A percentile compares a stretch with the other conserved stretches of the same genome.
Evolutionary conservation across 2,888 invertebrate species (phyloP).

Genomic region (Ophioninae sp.): DNA sequence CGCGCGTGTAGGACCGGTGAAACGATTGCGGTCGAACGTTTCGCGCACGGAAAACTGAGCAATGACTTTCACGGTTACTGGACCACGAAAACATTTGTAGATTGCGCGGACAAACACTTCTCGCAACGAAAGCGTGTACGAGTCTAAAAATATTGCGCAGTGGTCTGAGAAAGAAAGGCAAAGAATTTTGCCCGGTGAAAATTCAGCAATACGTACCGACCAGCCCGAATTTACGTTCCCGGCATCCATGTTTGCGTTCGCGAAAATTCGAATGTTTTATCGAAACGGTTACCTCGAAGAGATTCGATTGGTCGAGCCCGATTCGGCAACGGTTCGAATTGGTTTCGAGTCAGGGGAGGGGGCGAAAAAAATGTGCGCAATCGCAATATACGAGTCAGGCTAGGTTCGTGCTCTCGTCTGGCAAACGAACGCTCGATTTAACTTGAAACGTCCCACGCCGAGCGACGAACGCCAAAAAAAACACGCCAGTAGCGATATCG

Average conservation of each 20-base stretch:
- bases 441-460: not conserved
- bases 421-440: not conserved
- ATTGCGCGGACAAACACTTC: too few relatives aligned
- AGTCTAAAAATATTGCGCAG: not conserved
- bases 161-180: not conserved
- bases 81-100: too few relatives aligned
- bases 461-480: not conserved
- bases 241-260: not conserved
- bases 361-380: not conserved
- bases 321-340: not conserved
- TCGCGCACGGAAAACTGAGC: too few relatives aligned
- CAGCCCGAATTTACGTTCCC: too few relatives aligned
- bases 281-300: not conserved
- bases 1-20: too few relatives aligned
- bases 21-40: too few relatives aligned
- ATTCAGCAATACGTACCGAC: not conserved
- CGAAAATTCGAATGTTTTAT: not conserved
- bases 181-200: not conserved
- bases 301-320: not conserved
- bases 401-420: constrained; percentile 6
- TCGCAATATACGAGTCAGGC: not conserved
- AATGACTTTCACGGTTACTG: too few relatives aligned
- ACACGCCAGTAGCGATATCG: not conserved
- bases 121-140: not conserved
- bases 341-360: not conserved